These are phyloP conservation scores for Sarcophaga peregrina DNA, from an alignment of 1,140 invertebrate genomes.

Conservation along the genomic window DNA sequence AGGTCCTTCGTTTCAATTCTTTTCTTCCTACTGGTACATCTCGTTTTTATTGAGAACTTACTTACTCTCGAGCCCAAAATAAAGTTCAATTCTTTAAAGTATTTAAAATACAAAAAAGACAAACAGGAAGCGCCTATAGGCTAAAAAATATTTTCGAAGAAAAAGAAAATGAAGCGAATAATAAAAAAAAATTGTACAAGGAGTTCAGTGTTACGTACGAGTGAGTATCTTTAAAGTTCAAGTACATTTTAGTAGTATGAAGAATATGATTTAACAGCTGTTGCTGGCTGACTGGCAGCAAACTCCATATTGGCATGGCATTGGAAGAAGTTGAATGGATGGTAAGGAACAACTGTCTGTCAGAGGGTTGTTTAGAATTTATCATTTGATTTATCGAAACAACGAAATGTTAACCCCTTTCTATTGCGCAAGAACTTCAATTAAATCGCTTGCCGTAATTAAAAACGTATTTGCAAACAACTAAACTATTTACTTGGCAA, in stretches of 20 bases:
- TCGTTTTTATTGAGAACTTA: neutral
- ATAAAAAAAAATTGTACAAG: too few species aligned
- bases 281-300: neutral
- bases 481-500: neutral
- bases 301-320: too few species aligned
- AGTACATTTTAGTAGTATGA: neutral
- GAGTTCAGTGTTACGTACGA: too few species aligned
- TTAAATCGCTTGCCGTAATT: neutral
- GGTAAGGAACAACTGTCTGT: neutral
- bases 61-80: neutral
- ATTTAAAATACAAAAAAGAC: slow-evolving; percentile 21
- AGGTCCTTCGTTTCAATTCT: slow-evolving; percentile 27
- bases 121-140: slow-evolving; percentile 45
- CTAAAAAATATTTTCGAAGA: slow-evolving; percentile 12
- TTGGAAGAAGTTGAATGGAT: neutral
- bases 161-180: too few species aligned
- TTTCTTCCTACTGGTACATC: slow-evolving; percentile 9
- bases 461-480: neutral
- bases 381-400: neutral
- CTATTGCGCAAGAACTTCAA: slow-evolving; percentile 11
- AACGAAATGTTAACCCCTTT: neutral
- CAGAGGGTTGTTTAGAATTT: neutral
- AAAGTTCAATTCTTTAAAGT: slow-evolving; percentile 3
- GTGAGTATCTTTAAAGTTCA: too few species aligned
- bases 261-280: slow-evolving; percentile 16